These are phyloP conservation scores for Lindbergichthys nudifrons DNA, from an alignment of 2,797 vertebrate genomes.

Conservation along the genomic window DNA sequence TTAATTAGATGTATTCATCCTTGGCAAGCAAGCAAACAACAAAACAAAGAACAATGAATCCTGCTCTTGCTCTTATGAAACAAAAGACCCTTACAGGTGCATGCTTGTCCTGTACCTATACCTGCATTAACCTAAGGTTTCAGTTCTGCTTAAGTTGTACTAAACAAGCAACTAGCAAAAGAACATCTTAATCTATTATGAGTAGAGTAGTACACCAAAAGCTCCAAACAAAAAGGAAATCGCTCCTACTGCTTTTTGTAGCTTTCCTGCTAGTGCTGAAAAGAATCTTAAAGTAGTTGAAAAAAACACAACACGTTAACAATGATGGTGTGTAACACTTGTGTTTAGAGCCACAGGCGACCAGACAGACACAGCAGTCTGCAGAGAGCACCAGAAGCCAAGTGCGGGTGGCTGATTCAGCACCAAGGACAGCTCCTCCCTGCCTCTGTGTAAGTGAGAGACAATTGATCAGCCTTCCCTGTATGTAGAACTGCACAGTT, in stretches of 20 bases:
- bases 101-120: neutral
- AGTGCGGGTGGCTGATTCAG: conserved; percentile 73
- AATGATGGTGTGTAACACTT: conserved; percentile 10
- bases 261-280: neutral
- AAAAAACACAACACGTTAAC: conserved; percentile 22
- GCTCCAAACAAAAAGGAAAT: too few relatives aligned
- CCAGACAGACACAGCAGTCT: conserved; percentile 27
- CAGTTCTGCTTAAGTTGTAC: neutral
- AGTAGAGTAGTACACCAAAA: too few relatives aligned
- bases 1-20: neutral
- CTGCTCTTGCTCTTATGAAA: neutral
- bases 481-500: conserved; percentile 21
- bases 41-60: neutral
- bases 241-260: neutral
- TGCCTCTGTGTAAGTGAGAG: conserved; percentile 5
- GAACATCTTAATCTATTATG: too few relatives aligned
- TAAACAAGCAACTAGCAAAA: neutral
- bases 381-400: conserved; percentile 38
- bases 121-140: neutral
- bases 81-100: neutral
- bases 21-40: neutral
- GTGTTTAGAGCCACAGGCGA: conserved; percentile 14
- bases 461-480: conserved; percentile 42
- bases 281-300: neutral
- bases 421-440: conserved; percentile 74